phyloP scores from a whole-genome alignment of 1,140 invertebrate species.

The Drosophila mojavensis region DNA sequence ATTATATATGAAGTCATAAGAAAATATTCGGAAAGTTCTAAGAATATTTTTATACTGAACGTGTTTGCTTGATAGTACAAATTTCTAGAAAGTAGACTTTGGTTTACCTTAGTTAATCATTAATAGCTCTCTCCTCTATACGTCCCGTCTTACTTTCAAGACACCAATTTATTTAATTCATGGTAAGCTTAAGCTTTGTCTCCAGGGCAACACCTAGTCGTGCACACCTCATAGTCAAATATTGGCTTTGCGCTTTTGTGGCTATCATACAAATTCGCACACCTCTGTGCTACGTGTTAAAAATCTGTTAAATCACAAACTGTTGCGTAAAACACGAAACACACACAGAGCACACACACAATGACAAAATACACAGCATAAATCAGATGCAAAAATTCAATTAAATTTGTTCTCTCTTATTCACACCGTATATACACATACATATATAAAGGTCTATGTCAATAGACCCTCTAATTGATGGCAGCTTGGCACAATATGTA shows the following conservation, averaged over 20 bases:
- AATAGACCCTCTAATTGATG: background rate
- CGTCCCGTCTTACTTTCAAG: no score
- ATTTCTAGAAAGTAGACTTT: no score
- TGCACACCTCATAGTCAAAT: background rate
- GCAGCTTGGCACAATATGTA: no score
- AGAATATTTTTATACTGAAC: no score
- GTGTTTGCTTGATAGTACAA: no score
- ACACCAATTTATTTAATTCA: no score
- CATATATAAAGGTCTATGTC: background rate
- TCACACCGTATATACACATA: background rate
- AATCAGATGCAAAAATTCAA: conserved; percentile 46
- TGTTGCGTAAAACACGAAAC: conserved; percentile 31
- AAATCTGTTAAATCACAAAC: conserved; percentile 31
- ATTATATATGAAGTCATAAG: no score
- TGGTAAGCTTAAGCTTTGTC: no score
- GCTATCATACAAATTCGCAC: conserved; percentile 15
- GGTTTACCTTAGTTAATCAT: no score
- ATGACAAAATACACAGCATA: conserved; percentile 20
- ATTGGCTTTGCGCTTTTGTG: background rate
- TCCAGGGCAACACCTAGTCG: background rate
- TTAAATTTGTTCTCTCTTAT: conserved; percentile 15
- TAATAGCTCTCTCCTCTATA: no score
- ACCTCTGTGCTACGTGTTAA: conserved; percentile 11
- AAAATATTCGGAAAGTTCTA: no score
- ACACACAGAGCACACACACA: conserved; percentile 7